These are phyloP conservation scores for Pogonomyrmex californicus DNA, from an alignment of 1,140 invertebrate species.

Conservation along the genomic window DNA sequence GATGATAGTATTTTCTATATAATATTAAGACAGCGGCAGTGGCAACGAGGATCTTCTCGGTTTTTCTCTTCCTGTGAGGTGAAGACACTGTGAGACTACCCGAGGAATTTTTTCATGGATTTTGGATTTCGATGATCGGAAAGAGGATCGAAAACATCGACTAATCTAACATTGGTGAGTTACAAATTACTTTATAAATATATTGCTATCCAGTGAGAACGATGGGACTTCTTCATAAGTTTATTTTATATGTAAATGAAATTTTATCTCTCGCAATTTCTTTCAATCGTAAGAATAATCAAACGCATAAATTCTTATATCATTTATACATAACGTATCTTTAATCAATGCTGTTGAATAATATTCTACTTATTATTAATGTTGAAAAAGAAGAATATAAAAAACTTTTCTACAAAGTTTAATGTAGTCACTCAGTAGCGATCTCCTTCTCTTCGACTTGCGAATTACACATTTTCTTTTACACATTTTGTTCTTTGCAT, in stretches of 20 bases:
- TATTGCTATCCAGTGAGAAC: background rate
- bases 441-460: background rate
- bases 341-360: conserved; percentile 7
- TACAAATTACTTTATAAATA: background rate
- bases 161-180: conserved; percentile 76
- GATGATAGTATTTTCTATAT: background rate
- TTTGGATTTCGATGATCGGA: conserved; percentile 35
- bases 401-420: background rate
- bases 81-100: conserved; percentile 21
- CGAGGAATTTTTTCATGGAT: conserved; percentile 9
- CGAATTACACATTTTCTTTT: background rate
- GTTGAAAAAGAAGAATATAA: background rate
- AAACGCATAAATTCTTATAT: background rate
- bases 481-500: background rate
- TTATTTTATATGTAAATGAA: background rate
- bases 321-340: background rate
- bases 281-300: conserved; percentile 6
- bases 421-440: too few relatives aligned
- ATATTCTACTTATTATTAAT: background rate
- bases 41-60: background rate
- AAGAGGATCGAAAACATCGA: conserved; percentile 27
- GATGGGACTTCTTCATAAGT: conserved; percentile 39
- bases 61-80: conserved; percentile 32
- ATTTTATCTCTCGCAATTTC: conserved; percentile 19
- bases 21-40: background rate